These are phyloP conservation scores for Machimus rusticus DNA, from an alignment of 2,888 invertebrate genomes.

Conservation along the genomic window DNA sequence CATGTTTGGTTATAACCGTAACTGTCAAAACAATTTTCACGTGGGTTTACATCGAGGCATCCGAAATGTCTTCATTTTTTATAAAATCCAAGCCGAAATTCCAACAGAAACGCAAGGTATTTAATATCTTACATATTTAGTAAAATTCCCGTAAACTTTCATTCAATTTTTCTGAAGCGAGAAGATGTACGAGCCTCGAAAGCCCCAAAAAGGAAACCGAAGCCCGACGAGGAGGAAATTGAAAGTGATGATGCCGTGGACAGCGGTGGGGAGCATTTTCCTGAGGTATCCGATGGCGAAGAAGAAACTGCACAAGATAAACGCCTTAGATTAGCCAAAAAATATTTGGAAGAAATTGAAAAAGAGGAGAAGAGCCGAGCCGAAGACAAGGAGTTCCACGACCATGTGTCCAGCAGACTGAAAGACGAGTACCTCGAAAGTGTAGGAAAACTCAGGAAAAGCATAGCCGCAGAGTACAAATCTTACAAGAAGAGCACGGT, in stretches of 20 bases:
- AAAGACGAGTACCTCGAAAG: constrained; percentile 87
- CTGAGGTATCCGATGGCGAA: constrained; percentile 52
- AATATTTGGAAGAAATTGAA: constrained; percentile 87
- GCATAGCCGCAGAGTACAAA: constrained; percentile 73
- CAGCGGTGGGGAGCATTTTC: constrained; percentile 63
- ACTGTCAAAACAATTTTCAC: constrained; percentile 9
- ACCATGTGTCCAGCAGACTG: constrained; percentile 70
- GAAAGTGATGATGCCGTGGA: constrained; percentile 72
- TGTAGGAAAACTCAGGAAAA: constrained; percentile 78
- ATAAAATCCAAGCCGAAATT: constrained; percentile 68
- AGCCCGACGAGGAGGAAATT: constrained; percentile 66
- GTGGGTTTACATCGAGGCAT: neutral
- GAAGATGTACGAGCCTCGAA: neutral
- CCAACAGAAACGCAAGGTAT: constrained; percentile 66
- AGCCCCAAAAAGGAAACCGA: constrained; percentile 44
- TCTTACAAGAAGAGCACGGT: constrained; percentile 63
- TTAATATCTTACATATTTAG: neutral
- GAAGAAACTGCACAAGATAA: constrained; percentile 85
- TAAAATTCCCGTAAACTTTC: neutral
- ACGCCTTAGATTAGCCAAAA: constrained; percentile 85
- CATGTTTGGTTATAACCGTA: neutral
- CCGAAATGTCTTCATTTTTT: constrained; percentile 67
- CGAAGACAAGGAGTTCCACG: constrained; percentile 69
- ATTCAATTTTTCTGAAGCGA: neutral
- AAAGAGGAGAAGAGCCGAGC: constrained; percentile 77